Evolutionary conservation across 2,888 invertebrate genomes (phyloP).

Genomic region (Mellilla xanthometata): DNA sequence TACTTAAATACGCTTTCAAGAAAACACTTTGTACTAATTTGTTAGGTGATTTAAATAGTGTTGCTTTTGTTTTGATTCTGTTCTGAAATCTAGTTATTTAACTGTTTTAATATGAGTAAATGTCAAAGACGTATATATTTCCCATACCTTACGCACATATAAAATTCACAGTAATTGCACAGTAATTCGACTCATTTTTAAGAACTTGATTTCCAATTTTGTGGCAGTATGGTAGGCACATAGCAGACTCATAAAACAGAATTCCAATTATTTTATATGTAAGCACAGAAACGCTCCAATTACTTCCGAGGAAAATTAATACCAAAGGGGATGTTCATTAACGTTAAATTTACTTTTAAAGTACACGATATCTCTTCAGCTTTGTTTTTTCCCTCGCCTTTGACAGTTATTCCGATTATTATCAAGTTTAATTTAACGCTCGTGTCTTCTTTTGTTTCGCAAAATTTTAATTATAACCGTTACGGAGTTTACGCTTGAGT

Average conservation of each 20-base stretch:
- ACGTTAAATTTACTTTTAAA: slow-evolving; percentile 45
- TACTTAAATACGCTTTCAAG: slow-evolving; percentile 5
- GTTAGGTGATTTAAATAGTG: background rate
- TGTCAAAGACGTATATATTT: too few species aligned
- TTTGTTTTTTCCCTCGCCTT: slow-evolving; percentile 34
- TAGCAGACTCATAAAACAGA: background rate
- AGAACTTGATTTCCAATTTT: too few species aligned
- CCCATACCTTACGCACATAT: too few species aligned
- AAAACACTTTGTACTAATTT: slow-evolving; percentile 1
- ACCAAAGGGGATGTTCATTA: slow-evolving; percentile 43
- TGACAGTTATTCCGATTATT: slow-evolving; percentile 35
- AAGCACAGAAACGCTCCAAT: slow-evolving; percentile 29
- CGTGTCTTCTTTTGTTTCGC: slow-evolving; percentile 26
- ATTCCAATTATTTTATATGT: slow-evolving; percentile 11
- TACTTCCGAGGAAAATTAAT: slow-evolving; percentile 33
- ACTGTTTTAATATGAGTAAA: too few species aligned
- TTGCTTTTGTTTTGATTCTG: slow-evolving; percentile 25
- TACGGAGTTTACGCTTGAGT: slow-evolving; percentile 15
- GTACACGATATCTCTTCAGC: slow-evolving; percentile 33
- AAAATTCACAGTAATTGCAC: too few species aligned
- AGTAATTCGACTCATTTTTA: too few species aligned
- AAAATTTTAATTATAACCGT: slow-evolving; percentile 22
- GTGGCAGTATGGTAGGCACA: too few species aligned
- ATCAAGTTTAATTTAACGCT: slow-evolving; percentile 33
- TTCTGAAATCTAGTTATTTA: too few species aligned